Conservation (phyloP, 2,113 vertebrate species). For the Pimephales promelas region DNA sequence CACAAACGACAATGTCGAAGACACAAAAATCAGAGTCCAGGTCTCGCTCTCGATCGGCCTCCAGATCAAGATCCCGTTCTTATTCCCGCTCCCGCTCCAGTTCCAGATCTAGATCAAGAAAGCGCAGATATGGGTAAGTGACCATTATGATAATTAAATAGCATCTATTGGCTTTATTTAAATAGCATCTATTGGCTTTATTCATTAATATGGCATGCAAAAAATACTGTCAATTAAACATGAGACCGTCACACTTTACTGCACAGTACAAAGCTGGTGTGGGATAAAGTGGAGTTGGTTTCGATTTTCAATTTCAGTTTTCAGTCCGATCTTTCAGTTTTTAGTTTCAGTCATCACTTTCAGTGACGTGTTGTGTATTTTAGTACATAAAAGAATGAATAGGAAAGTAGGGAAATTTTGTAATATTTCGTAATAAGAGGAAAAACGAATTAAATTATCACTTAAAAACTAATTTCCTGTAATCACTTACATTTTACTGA, state of each 20-base stretch:
- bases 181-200: neutral
- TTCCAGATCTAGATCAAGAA: slow-evolving; percentile 85
- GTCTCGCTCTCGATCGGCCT: slow-evolving; percentile 87
- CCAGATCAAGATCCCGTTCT: slow-evolving; percentile 87
- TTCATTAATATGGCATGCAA: neutral
- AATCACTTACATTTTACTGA: neutral
- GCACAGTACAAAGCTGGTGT: neutral
- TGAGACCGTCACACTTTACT: neutral
- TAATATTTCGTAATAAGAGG: neutral
- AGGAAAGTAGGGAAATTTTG: neutral
- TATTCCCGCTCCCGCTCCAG: slow-evolving; percentile 88
- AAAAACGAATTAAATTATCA: neutral
- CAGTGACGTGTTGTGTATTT: neutral
- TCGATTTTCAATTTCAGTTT: neutral
- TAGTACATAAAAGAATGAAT: neutral
- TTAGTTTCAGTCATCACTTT: slow-evolving; percentile 19
- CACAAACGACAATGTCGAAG: slow-evolving; percentile 86
- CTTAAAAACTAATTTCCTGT: neutral
- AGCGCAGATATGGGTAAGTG: slow-evolving; percentile 88
- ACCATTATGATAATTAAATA: neutral
- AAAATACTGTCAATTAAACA: neutral
- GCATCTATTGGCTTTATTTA: neutral
- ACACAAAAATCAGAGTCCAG: slow-evolving; percentile 90
- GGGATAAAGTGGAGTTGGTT: neutral
- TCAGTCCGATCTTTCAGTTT: neutral